Base-by-base conservation (phyloP, 2,797 vertebrate genomes). In the Phataginus tetradactyla region DNA sequence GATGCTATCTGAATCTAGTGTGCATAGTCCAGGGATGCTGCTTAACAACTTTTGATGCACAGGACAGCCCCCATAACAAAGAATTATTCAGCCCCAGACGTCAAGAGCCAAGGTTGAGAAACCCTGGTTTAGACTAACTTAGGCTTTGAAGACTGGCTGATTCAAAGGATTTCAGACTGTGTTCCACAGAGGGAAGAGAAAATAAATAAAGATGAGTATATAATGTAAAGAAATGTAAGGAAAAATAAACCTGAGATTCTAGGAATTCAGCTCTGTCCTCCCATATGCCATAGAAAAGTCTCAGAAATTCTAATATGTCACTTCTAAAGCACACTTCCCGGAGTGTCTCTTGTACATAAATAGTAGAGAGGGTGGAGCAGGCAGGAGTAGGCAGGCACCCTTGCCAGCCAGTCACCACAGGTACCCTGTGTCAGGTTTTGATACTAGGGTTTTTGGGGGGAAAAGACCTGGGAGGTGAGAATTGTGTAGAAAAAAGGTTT, bases 161-260 rank as follows among this genome's bases (percentile, higher is more conserved):
- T 20, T 64, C 79, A 68, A 59, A 61, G 59, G 18, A 42, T 61
- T 37, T 45, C 21, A 42, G 64, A 83, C 25, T 5, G 3, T 18
- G 20, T 81, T 42, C 55, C 12, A 1, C 55, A 83, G 84, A 84
- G 6, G 49, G 80, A 93, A 95, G 34, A 10, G 51, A 64, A 88
- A 51, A 68, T 57, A 61, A 64, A n/a, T 21, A 75, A 51, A 79
- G 21, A 49, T 51, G 72, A 21, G 12, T 42, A 66, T 37, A 37
- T 17, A 77, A 64, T 49, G 81, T 5, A 81, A 63, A 78, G 39
- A 78, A 63, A 90, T 57, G 53, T 2, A 78, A 78, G 29, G 1
- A 32, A 88, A 81, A 96, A 86, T 74, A 85, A 94, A 83, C 66
- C 29, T 27, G 61, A 91, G 18, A 68, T 53, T 93, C 42, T 53